Evolutionary conservation across 2,797 vertebrate genomes (phyloP), one percentile per base, ranked within the genome.

Genomic region (Sebastes jordani): DNA sequence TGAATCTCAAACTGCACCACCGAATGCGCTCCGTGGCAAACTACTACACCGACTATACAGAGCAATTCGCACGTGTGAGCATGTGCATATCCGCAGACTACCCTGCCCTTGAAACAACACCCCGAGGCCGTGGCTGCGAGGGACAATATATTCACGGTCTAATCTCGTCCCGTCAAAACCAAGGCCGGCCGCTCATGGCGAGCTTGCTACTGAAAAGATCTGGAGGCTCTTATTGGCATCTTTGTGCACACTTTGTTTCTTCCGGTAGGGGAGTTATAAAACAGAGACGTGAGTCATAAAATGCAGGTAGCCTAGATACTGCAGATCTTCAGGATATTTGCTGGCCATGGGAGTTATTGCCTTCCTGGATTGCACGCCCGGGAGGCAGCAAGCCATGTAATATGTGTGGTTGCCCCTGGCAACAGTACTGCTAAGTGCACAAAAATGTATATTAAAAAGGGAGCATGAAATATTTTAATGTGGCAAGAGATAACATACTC

Each of bases 341-440:
- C 77, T 78, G 84, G 86, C 87, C 74, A 86, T 29, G 84, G 78
- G 82, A 93, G 87, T 86, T 91, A 91, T 86, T 93, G 89, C 81
- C 66, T 92, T 90, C 76, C 88, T 83, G 82, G 84, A 91, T 23
- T 59, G 82, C 83, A 86, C 22, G 23, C 83, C 83, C 23, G 4
- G 84, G 88, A 89, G 83, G 85, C 86, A 87, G 69, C 72, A 86
- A 81, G 78, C 78, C 81, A 80, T 90, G 81, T 75, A 86, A 88
- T 92, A 85, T 89, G 86, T 91, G 88, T 83, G 87, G 92, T 90
- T 92, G 86, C 90, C 80, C 85, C 27, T 89, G 70, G 91, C 91
- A 93, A 93, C 90, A 86, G 74, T 58, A 70, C 58, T 85, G 77
- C 69, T 74, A 85, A 83, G 59, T 80, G 81, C 77, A 86, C 38